Conservation (phyloP, 2,888 invertebrate genomes). For the Cyaniris semiargus region DNA sequence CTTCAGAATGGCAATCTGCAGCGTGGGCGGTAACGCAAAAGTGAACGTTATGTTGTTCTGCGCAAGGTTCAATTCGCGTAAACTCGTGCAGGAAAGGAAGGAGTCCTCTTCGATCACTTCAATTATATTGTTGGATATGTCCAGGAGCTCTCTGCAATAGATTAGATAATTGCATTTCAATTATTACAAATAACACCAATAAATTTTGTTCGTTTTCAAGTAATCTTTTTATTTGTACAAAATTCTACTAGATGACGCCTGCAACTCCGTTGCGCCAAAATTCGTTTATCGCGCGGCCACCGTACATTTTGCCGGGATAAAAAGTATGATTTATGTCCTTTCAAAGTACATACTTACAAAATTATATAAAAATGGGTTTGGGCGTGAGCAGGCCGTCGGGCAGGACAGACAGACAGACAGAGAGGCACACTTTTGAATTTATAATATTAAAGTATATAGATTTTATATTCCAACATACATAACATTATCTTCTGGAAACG, state of each 20-base stretch:
- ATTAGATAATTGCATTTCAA: conserved; percentile 1
- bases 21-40: conserved; percentile 61
- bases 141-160: conserved; percentile 64
- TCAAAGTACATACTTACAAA: too few relatives aligned
- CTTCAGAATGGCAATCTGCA: conserved; percentile 66
- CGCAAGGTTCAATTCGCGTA: conserved; percentile 70
- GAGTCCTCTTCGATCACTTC: conserved; percentile 68
- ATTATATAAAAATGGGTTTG: too few relatives aligned
- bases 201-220: background rate
- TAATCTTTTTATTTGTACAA: background rate
- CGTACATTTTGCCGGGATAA: too few relatives aligned
- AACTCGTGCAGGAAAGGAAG: conserved; percentile 59
- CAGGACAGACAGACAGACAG: too few relatives aligned
- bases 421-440: too few relatives aligned
- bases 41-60: conserved; percentile 72
- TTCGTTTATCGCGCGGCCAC: too few relatives aligned
- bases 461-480: conserved; percentile 59
- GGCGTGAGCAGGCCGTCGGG: too few relatives aligned
- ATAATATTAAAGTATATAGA: too few relatives aligned
- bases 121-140: conserved; percentile 71
- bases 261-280: too few relatives aligned
- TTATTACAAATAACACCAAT: background rate
- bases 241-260: too few relatives aligned
- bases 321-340: too few relatives aligned
- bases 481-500: conserved; percentile 62